Base-by-base conservation (phyloP, 2,888 invertebrate genomes). In the Agriopis marginaria region DNA sequence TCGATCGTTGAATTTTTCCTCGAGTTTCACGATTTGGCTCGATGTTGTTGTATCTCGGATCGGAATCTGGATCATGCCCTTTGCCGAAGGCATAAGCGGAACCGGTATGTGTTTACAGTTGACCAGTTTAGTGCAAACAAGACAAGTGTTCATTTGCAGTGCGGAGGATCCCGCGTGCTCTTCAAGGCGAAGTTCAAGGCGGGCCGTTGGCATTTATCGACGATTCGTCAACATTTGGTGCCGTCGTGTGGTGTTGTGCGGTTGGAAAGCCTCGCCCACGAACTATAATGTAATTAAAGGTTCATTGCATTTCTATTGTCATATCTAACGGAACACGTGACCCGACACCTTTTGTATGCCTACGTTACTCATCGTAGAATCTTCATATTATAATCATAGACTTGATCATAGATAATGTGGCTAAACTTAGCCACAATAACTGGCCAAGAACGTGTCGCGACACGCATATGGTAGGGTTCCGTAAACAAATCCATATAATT, bases 181-280 rank as follows among this genome's bases (percentile, higher is more conserved):
- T 80, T 87, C 82, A 85, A 86, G 83, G 83, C 81, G 88, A 92
- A 90, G 94, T 92, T 94, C 94, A 94, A 93, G 94, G 94, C 81
- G 86, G 89, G 86, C 79, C 94, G 83, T 93, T 94, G 94, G 87
- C 93, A 94, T 94, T 94, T 93, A 87, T 84, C 84, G 82, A 82
- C 82, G 86, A 92, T 93, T 88, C 91, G 90, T 93, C 92, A 93
- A 90, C 85, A 82, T 78, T 79, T 8, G 58, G 79, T 63, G 67
- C 58, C 51, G 62, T 63, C 23, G 62, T 45, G 53, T 12, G 58
- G 79, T 63, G 67, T 42, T 17, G 11, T 58, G 39, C 17, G 17
- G 51, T 63, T n/a, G 51, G 53, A 49, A 75, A 73, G 74, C 78
- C 77, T 75, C 83, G 75, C 74, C 74, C 73, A 73, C 74, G 47